A percentile compares a stretch with the other conserved stretches of the same genome.
Evolutionary conservation across 2,113 vertebrate genomes (phyloP).

Genomic region (Anolis sagrei): DNA sequence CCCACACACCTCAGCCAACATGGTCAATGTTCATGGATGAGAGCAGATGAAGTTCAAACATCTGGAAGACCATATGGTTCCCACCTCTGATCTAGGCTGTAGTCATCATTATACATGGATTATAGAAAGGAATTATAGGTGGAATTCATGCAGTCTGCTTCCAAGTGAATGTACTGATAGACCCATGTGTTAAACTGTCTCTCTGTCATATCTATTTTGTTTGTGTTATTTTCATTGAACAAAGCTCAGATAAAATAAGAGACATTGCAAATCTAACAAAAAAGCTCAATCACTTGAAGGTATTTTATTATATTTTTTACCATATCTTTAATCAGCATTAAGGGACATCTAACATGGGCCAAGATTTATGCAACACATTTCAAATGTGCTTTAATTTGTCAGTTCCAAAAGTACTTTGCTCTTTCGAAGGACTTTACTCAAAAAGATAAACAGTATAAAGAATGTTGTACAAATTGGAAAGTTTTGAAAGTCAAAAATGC

Average conservation of each 20-base stretch:
- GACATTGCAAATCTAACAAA: not conserved
- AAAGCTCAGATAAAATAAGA: constrained; percentile 3
- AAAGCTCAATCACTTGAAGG: not conserved
- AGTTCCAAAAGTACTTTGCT: not conserved
- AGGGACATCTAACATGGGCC: not conserved
- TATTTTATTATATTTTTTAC: not conserved
- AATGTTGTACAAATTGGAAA: constrained; percentile 1
- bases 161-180: not conserved
- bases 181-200: not conserved
- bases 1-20: too few species aligned
- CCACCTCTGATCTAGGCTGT: not conserved
- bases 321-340: not conserved
- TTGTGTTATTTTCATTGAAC: not conserved
- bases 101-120: not conserved
- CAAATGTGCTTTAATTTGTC: not conserved
- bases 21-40: too few species aligned
- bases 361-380: not conserved
- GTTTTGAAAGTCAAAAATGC: not conserved
- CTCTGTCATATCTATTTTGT: not conserved
- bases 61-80: too few species aligned
- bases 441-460: not conserved
- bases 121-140: not conserved
- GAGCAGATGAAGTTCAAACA: too few species aligned
- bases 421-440: not conserved
- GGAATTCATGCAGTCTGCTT: not conserved